phyloP scores from a whole-genome alignment of 35 echinoderm and acorn worm genomes.

The Apostichopus californicus region DNA sequence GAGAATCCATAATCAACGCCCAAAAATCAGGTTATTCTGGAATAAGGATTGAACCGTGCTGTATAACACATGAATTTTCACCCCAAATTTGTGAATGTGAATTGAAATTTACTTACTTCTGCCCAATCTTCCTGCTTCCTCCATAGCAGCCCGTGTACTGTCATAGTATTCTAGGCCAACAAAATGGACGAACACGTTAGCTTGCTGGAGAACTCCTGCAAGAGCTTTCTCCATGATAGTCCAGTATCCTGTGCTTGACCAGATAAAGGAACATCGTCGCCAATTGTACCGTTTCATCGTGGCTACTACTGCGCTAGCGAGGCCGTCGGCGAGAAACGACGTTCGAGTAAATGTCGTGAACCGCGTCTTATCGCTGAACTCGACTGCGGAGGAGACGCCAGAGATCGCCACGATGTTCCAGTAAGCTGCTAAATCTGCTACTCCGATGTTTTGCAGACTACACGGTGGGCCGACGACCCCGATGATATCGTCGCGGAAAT shows the following conservation, averaged over 20 bases:
- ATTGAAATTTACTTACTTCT: slow-evolving; percentile 53
- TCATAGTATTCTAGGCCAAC: slow-evolving; percentile 49
- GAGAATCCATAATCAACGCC: too few relatives aligned
- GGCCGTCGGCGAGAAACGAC: slow-evolving; percentile 58
- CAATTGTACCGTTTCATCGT: slow-evolving; percentile 51
- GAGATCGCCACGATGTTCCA: slow-evolving; percentile 82
- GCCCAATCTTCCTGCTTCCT: slow-evolving; percentile 47
- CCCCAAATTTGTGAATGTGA: neutral
- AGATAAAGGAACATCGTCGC: slow-evolving; percentile 72
- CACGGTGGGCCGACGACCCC: slow-evolving; percentile 68
- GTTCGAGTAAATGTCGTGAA: slow-evolving; percentile 79
- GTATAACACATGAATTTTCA: too few relatives aligned
- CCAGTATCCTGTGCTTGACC: slow-evolving; percentile 57
- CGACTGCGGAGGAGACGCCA: slow-evolving; percentile 66
- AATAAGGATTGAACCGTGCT: too few relatives aligned
- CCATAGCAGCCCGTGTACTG: slow-evolving; percentile 21
- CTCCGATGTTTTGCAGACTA: slow-evolving; percentile 54
- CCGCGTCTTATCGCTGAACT: slow-evolving; percentile 68
- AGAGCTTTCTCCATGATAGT: slow-evolving; percentile 41
- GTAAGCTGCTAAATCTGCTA: slow-evolving; percentile 73
- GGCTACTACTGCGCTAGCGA: slow-evolving; percentile 49
- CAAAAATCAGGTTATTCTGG: too few relatives aligned
- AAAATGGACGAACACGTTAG: slow-evolving; percentile 55
- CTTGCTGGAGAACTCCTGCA: slow-evolving; percentile 15
- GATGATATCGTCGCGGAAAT: slow-evolving; percentile 37